phyloP scores from a whole-genome alignment of 2,888 invertebrate species.

The Gortyna flavago region DNA sequence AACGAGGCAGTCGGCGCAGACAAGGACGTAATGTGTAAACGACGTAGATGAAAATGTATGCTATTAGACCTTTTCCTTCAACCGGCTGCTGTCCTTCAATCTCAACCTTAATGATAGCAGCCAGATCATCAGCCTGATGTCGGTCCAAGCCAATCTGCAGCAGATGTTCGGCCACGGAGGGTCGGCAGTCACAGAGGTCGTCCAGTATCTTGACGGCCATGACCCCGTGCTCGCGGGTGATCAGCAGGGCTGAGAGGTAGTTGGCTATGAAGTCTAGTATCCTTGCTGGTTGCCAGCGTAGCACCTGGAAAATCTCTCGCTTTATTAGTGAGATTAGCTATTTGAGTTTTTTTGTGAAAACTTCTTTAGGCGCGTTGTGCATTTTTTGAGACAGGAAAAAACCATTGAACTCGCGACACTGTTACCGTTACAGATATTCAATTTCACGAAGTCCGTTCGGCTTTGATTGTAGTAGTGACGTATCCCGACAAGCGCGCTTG shows the following conservation, averaged over 20 bases:
- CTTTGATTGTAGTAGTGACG: too few relatives aligned
- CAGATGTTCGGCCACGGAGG: slow-evolving; percentile 82
- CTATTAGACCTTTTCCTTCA: slow-evolving; percentile 77
- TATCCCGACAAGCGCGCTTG: too few relatives aligned
- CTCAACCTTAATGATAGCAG: slow-evolving; percentile 80
- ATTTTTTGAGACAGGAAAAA: too few relatives aligned
- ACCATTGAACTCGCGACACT: too few relatives aligned
- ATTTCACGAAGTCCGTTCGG: too few relatives aligned
- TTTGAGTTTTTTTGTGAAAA: background rate
- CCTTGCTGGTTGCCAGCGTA: slow-evolving; percentile 92
- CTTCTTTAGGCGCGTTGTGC: too few relatives aligned
- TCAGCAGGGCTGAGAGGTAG: slow-evolving; percentile 92
- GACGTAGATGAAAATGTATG: background rate
- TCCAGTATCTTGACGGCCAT: slow-evolving; percentile 84
- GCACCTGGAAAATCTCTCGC: slow-evolving; percentile 84
- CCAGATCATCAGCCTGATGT: slow-evolving; percentile 68
- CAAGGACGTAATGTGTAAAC: background rate
- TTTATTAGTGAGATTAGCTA: background rate
- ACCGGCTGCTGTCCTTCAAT: slow-evolving; percentile 74
- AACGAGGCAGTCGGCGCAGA: too few relatives aligned
- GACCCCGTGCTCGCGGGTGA: slow-evolving; percentile 91
- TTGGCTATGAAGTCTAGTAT: slow-evolving; percentile 93
- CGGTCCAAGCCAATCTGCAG: slow-evolving; percentile 74
- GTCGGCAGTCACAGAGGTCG: slow-evolving; percentile 85
- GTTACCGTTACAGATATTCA: too few relatives aligned